Base-by-base conservation (phyloP, 2,888 invertebrate species). In the Diabrotica balteata region DNA sequence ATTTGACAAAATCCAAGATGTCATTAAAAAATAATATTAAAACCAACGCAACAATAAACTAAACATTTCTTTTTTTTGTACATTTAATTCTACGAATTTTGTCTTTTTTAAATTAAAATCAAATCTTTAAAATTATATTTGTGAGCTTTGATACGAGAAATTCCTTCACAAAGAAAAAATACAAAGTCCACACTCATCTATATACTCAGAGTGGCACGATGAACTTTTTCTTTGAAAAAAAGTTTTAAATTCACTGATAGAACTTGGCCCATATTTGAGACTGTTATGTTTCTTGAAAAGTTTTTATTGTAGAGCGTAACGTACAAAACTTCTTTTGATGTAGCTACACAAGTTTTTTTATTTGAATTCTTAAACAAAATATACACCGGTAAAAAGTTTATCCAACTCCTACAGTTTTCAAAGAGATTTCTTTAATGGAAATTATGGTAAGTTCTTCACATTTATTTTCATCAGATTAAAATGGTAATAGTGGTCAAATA, bases 211-310 rank as follows among this genome's bases (percentile, higher is more conserved):
- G 32, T 32, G 32, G 32, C 32, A 32, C 32, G 32, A 32, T 5
- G 32, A 32, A 32, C 32, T 32, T 32, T 32, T 32, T 32, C 32
- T 32, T 32, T 32, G 32, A 47, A 54, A 54, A 54, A 54, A 54
- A 44, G 42, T 54, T 54, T 54, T 54, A 43, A 54, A 54, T 9
- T 9, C 8, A 54, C 7, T 54, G 43, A 9, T 5, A 53, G 52
- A 53, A 51, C 44, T 54, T 7, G 54, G 22, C 10, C 43, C 43
- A 54, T 42, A n/a, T 22, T 43, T 54, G 10, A 54, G 44, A 54
- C 22, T 54, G 54, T 54, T 54, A 54, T 54, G 54, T 54, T 54
- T n/a, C 43, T 43, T 5, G n/a, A 54, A 43, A 54, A 43, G 9
- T 54, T 54, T 54, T 54, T 54, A 54, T 54, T 7, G 54, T 54